Evolutionary conservation across 2,888 invertebrate species (phyloP), one percentile per base, ranked within the genome.

Genomic region (Fissipunctia ypsillon): DNA sequence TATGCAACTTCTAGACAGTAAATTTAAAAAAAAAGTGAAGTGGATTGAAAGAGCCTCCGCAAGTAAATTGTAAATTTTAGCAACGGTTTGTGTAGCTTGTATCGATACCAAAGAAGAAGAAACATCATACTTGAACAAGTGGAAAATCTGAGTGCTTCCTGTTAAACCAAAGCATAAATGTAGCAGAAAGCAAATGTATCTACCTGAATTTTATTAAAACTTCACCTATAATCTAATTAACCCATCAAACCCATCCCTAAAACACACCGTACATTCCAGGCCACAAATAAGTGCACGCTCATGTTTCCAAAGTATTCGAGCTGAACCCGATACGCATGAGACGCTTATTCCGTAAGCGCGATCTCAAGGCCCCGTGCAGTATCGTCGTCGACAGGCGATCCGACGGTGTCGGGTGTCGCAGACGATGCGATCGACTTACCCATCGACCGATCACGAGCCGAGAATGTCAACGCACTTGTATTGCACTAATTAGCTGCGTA

Each of bases 361-460:
- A 90, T 89, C 89, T 89, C 94, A 94, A 95, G 94, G 95, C 90
- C 90, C 77, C 81, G 95, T 94, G 94, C 94, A 87, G 94, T 95
- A 95, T 95, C 94, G 94, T 93, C 93, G 89, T 73, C 81, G 94
- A 91, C 91, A 94, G 90, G 81, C 88, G 94, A 94, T 93, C 93
- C 88, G 88, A 67, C 63, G 88, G 92, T 92, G 90, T 95, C 91
- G 88, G 89, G 89, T 94, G 91, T 90, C 94, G 81, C 80, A 83
- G 89, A 89, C 90, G 87, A 88, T 86, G 88, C 87, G 93, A 94
- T 95, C 95, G 90, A 87, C 92, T 95, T 95, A 94, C 95, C 94
- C 95, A 95, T 94, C 94, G 90, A 89, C 88, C 88, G 89, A 91
- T 91, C 91, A 91, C 91, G 91, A 90, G 86, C 85, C 78, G 84